These are phyloP conservation scores for Dasypus novemcinctus DNA, from an alignment of 2,113 vertebrate genomes.

Conservation along the genomic window DNA sequence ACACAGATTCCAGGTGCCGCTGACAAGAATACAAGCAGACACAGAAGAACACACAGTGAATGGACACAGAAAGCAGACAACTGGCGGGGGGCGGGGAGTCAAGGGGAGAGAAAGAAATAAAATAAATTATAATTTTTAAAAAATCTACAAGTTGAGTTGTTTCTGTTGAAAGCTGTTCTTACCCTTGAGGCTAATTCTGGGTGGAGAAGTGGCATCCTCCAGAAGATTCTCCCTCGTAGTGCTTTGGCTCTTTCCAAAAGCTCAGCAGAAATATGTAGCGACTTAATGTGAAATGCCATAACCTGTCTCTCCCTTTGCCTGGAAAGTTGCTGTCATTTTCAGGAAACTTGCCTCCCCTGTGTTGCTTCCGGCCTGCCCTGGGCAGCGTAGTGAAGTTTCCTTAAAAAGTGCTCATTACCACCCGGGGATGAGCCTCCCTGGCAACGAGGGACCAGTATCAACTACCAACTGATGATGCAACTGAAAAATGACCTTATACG, in stretches of 20 bases:
- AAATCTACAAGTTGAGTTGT: conserved; percentile 31
- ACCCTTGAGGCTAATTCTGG: not conserved
- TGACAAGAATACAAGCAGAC: too few species aligned
- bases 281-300: conserved; percentile 23
- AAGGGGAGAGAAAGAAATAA: too few species aligned
- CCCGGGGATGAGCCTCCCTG: too few species aligned
- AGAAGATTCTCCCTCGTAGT: not conserved
- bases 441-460: too few species aligned
- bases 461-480: too few species aligned
- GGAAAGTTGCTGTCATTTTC: not conserved
- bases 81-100: too few species aligned
- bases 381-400: not conserved
- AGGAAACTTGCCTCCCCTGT: not conserved
- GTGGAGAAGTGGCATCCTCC: not conserved
- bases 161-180: conserved; percentile 4
- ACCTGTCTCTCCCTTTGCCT: not conserved
- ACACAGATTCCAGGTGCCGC: too few species aligned
- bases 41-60: too few species aligned
- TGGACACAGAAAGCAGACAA: too few species aligned
- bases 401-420: too few species aligned
- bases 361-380: not conserved
- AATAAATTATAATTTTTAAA: too few species aligned
- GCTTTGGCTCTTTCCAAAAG: not conserved
- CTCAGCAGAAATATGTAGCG: not conserved
- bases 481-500: too few species aligned